Conservation (phyloP, 1,140 invertebrate species). For the Orchestia grillus region DNA sequence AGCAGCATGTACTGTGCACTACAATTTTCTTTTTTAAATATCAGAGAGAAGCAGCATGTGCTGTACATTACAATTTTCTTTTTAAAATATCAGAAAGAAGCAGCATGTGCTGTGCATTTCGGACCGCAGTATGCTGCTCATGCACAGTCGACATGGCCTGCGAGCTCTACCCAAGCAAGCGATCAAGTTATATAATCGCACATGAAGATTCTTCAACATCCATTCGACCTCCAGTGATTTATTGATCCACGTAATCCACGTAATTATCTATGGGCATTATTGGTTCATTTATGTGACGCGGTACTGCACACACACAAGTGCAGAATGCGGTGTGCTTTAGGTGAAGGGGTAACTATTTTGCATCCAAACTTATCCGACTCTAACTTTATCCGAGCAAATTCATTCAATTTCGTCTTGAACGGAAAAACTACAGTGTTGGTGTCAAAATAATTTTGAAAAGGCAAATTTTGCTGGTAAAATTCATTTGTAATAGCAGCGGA, state of each 20-base stretch:
- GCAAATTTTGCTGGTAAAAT: not conserved
- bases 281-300: no score
- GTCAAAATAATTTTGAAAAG: not conserved
- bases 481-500: not conserved
- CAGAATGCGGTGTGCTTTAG: no score
- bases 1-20: no score
- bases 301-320: no score
- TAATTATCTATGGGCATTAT: no score
- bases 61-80: no score
- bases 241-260: not conserved
- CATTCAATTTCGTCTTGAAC: not conserved
- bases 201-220: not conserved
- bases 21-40: no score
- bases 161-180: not conserved
- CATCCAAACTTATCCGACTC: not conserved
- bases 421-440: not conserved
- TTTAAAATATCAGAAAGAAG: no score
- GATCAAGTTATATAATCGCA: not conserved
- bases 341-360: not conserved
- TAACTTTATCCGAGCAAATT: not conserved
- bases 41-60: no score
- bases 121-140: no score
- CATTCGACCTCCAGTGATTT: not conserved
- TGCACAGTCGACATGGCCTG: no score
- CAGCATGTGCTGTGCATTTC: no score